Percentiles rank a stretch among this genome's conserved stretches.
These are phyloP conservation scores for Ascidia mentula DNA, from an alignment of 23 tunicate species.

Conservation along the genomic window DNA sequence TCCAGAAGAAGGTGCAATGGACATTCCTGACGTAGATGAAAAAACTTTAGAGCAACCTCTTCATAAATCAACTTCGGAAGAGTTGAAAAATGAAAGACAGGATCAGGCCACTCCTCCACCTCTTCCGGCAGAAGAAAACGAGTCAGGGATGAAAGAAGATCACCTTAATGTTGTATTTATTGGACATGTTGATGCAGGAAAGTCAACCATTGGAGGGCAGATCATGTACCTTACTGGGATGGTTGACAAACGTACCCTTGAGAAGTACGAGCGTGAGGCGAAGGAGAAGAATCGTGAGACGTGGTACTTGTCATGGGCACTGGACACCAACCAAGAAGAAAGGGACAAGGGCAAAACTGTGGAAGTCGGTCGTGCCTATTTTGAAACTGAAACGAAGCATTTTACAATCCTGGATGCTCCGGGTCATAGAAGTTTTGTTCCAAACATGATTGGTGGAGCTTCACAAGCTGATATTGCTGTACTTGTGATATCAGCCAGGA, in stretches of 20 bases:
- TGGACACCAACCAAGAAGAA: constrained; percentile 98
- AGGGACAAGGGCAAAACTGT: constrained; percentile 99
- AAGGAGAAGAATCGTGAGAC: constrained; percentile 98
- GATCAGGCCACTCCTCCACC: constrained; percentile 35
- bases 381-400: constrained; percentile 96
- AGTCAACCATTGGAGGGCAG: constrained; percentile 97
- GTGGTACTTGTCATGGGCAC: constrained; percentile 97
- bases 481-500: constrained; percentile 87
- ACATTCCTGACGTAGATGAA: not conserved
- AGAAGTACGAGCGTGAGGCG: constrained; percentile 97
- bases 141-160: constrained; percentile 35
- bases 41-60: not conserved
- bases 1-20: constrained; percentile 19
- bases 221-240: constrained; percentile 95
- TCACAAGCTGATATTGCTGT: constrained; percentile 99
- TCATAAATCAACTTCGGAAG: constrained; percentile 11
- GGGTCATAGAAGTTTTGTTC: constrained; percentile 98
- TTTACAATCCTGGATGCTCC: constrained; percentile 99
- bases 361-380: constrained; percentile 94
- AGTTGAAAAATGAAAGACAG: not conserved
- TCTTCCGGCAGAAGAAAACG: not conserved
- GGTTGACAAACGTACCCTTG: constrained; percentile 98
- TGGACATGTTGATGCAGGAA: constrained; percentile 99
- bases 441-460: constrained; percentile 99
- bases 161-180: constrained; percentile 94